Evolutionary conservation across 2,888 invertebrate species (phyloP).

Genomic region (Sarcophaga carnaria): DNA sequence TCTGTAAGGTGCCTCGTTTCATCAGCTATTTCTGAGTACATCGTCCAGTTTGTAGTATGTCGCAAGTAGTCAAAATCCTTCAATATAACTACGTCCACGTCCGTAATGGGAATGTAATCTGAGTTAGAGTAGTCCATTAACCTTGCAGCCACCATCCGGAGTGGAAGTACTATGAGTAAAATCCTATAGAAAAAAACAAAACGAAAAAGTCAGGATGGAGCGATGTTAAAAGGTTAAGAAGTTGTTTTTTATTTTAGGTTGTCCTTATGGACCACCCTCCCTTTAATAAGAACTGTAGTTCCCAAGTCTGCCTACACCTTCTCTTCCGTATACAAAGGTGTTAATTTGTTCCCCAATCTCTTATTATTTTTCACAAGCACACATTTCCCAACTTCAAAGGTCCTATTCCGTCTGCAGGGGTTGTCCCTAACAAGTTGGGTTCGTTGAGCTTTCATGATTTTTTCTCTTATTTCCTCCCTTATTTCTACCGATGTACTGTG

Average conservation of each 20-base stretch:
- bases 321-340: slow-evolving; percentile 25
- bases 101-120: slow-evolving; percentile 17
- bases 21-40: not conserved
- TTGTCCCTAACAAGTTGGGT: not conserved
- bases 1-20: not conserved
- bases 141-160: slow-evolving; percentile 2
- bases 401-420: slow-evolving; percentile 4
- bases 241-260: too few species aligned
- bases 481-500: not conserved
- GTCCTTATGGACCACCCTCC: not conserved
- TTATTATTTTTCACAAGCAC: slow-evolving; percentile 31
- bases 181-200: not conserved
- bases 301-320: slow-evolving; percentile 25
- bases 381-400: slow-evolving; percentile 5
- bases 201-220: not conserved
- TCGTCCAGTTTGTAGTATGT: not conserved
- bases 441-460: not conserved
- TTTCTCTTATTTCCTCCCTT: not conserved
- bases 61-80: not conserved
- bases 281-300: slow-evolving; percentile 6
- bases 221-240: too few species aligned
- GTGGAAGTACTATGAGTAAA: not conserved
- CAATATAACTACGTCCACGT: slow-evolving; percentile 13
- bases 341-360: slow-evolving; percentile 41
- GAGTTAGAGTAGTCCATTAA: slow-evolving; percentile 23